Conservation (phyloP, 2,888 invertebrate genomes). For the Serrognathus titanus region DNA sequence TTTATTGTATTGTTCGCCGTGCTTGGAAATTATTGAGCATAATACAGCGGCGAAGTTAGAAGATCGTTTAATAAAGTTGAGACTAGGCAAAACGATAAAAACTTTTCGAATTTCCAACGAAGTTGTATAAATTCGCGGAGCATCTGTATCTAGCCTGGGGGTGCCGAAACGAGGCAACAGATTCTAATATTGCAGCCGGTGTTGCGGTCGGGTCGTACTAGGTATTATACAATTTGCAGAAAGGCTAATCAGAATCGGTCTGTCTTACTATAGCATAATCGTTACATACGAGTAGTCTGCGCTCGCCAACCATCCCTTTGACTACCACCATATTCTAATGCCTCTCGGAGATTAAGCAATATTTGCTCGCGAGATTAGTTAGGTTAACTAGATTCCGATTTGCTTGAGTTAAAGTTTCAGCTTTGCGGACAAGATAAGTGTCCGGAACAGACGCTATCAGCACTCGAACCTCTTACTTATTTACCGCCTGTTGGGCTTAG, state of each 20-base stretch:
- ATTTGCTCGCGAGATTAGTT: slow-evolving; percentile 5
- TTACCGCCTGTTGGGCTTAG: too few relatives aligned
- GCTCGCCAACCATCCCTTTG: background rate
- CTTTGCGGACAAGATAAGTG: too few relatives aligned
- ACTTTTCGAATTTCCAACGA: too few relatives aligned
- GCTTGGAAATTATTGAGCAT: too few relatives aligned
- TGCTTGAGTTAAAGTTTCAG: background rate
- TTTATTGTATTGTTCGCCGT: too few relatives aligned
- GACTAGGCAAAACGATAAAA: too few relatives aligned
- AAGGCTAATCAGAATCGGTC: slow-evolving; percentile 24
- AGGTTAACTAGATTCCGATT: background rate
- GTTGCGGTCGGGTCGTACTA: slow-evolving; percentile 18
- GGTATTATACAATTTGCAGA: slow-evolving; percentile 26
- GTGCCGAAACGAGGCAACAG: background rate
- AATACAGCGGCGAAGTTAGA: too few relatives aligned
- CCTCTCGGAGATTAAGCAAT: slow-evolving; percentile 6
- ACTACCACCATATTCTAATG: slow-evolving; percentile 3
- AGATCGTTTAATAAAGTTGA: too few relatives aligned
- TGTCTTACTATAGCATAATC: slow-evolving; percentile 25
- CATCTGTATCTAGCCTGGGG: too few relatives aligned
- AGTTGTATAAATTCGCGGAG: too few relatives aligned
- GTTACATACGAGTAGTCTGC: slow-evolving; percentile 20
- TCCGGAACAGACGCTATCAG: too few relatives aligned
- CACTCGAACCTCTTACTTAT: too few relatives aligned
- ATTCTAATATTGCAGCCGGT: slow-evolving; percentile 10